Evolutionary conservation across 2,888 invertebrate genomes (phyloP).

Genomic region (Ferdinandea cuprea): DNA sequence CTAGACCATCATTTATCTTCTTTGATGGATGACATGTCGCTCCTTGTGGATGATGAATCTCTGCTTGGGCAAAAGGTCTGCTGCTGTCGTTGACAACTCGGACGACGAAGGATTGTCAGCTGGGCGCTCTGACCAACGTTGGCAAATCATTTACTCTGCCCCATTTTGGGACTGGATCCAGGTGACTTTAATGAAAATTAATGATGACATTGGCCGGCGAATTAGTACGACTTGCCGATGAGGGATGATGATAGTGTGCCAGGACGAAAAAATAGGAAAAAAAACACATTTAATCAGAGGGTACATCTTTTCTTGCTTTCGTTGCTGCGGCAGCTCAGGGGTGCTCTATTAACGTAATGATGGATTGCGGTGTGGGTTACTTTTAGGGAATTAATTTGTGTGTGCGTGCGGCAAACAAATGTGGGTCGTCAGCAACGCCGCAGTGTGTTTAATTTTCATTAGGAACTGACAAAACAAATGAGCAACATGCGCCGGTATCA

Average conservation of each 20-base stretch:
- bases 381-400: constrained; percentile 56
- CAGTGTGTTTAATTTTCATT: constrained; percentile 74
- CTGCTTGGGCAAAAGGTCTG: constrained; percentile 67
- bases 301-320: constrained; percentile 24
- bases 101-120: constrained; percentile 66
- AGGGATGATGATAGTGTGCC: constrained; percentile 55
- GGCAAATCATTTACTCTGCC: constrained; percentile 61
- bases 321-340: constrained; percentile 45
- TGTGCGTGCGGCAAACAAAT: constrained; percentile 59
- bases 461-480: constrained; percentile 72
- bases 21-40: constrained; percentile 74
- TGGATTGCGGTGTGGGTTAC: constrained; percentile 69
- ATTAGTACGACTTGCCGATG: constrained; percentile 69
- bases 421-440: constrained; percentile 57
- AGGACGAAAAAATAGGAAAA: constrained; percentile 6
- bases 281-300: constrained; percentile 51
- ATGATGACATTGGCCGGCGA: constrained; percentile 74
- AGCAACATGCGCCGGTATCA: constrained; percentile 62
- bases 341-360: constrained; percentile 72
- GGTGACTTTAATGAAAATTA: constrained; percentile 75
- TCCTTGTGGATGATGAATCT: constrained; percentile 71
- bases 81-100: constrained; percentile 69
- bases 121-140: constrained; percentile 52
- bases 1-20: constrained; percentile 74
- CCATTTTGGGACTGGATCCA: constrained; percentile 60